Base-by-base conservation (phyloP, 1,140 invertebrate genomes). In the Adoxophyes honmai region DNA sequence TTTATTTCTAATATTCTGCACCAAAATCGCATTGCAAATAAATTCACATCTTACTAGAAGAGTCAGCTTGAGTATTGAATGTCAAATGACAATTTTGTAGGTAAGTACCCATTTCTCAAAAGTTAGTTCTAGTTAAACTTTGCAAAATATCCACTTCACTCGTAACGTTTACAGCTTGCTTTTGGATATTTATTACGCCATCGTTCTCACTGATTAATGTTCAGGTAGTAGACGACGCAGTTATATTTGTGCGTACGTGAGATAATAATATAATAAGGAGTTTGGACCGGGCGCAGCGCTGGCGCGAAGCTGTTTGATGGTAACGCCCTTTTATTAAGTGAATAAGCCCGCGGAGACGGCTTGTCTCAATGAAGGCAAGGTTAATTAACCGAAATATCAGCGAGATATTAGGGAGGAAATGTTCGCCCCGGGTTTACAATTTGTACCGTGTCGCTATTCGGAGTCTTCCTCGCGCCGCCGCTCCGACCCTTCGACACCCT, bases 321-420 rank as follows among this genome's bases (percentile, higher is more conserved):
- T 48, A 48, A 28, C 10, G 18, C 7, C 42, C 18, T 33, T 48
- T 48, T 48, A 48, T 28, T 48, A 48, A 48, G 18, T 48, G 42
- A 28, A 48, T 48, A 48, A 48, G 18, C 18, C 42, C 18, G 7
- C 16, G 18, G 28, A 21, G 28, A 48, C 42, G 42, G 16, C 21
- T 48, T 48, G 42, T 48, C 11, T 33, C 16, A 48, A 16, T 48
- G 42, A 48, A 48, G 42, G 42, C 21, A 48, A 14, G n/a, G 42
- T 13, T 48, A 48, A 28, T 28, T 44, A 44, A 44, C 16, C 10
- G 16, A 44, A 44, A 44, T 44, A 44, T 44, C n/a, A 44, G 16
- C 39, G 9, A 44, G 13, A 44, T 44, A 44, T 21, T 44, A 44
- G 18, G 39, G 3, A 4, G 8, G 16, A 21, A 21, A 44, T 44